Conservation (phyloP, 2,797 vertebrate genomes). For the Otolemur crassicaudatus region DNA sequence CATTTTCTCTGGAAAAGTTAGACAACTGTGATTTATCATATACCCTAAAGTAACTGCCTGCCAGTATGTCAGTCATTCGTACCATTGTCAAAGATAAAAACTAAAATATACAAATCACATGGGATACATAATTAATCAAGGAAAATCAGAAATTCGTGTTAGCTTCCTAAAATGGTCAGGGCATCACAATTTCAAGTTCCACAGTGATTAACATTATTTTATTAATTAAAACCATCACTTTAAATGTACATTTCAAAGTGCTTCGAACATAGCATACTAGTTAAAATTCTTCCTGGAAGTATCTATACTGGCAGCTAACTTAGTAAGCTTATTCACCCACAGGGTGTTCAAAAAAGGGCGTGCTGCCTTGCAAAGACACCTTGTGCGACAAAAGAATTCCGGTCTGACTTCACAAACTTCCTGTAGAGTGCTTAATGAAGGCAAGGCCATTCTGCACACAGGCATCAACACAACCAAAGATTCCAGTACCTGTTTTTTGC, state of each 20-base stretch:
- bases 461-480: slow-evolving; percentile 11
- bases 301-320: slow-evolving; percentile 46
- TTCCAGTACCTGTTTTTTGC: not conserved
- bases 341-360: slow-evolving; percentile 42
- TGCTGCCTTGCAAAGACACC: slow-evolving; percentile 46
- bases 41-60: not conserved
- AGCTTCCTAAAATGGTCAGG: slow-evolving; percentile 55
- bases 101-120: slow-evolving; percentile 35
- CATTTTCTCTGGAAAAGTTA: slow-evolving; percentile 58
- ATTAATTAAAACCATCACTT: slow-evolving; percentile 65
- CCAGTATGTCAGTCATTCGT: slow-evolving; percentile 9
- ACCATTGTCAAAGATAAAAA: not conserved
- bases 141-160: slow-evolving; percentile 55
- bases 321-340: slow-evolving; percentile 49
- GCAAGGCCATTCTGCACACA: slow-evolving; percentile 44
- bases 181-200: slow-evolving; percentile 57
- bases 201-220: slow-evolving; percentile 70
- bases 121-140: slow-evolving; percentile 55
- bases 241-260: slow-evolving; percentile 56
- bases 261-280: slow-evolving; percentile 47
- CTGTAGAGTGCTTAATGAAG: not conserved
- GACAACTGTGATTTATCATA: slow-evolving; percentile 29
- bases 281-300: slow-evolving; percentile 66
- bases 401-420: slow-evolving; percentile 34
- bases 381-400: slow-evolving; percentile 53